Percentiles rank a stretch among this genome's conserved stretches.
phyloP scores from a whole-genome alignment of 1,140 invertebrate genomes.

The Drosophila aff. region DNA sequence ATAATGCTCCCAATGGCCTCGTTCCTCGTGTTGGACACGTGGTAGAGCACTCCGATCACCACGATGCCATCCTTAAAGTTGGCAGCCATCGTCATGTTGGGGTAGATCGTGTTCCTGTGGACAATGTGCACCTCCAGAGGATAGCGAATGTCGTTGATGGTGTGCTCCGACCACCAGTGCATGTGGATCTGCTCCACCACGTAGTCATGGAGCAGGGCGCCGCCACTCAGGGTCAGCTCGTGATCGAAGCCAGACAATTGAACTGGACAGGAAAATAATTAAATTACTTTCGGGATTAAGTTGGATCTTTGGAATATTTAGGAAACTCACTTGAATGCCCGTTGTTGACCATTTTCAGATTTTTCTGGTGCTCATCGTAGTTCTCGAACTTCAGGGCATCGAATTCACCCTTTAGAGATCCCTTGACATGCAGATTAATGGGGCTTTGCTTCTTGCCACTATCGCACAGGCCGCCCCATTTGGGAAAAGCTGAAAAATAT shows the following conservation, averaged over 20 bases:
- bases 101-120: conserved; percentile 88
- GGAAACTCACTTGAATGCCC: conserved; percentile 85
- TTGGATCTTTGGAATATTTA: neutral
- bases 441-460: conserved; percentile 85
- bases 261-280: conserved; percentile 65
- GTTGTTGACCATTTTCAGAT: conserved; percentile 85
- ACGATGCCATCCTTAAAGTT: conserved; percentile 88
- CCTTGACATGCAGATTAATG: conserved; percentile 81
- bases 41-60: conserved; percentile 90
- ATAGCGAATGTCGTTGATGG: conserved; percentile 87
- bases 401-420: conserved; percentile 77
- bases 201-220: conserved; percentile 86
- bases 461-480: conserved; percentile 85
- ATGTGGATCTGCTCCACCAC: conserved; percentile 90
- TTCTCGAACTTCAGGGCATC: conserved; percentile 80
- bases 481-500: conserved; percentile 72
- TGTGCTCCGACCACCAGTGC: conserved; percentile 93
- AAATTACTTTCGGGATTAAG: neutral
- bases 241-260: conserved; percentile 84
- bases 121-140: conserved; percentile 90
- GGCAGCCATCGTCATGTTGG: conserved; percentile 86
- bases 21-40: conserved; percentile 86
- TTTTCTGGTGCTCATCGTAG: conserved; percentile 77
- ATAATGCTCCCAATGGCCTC: conserved; percentile 70
- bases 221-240: conserved; percentile 85